A percentile compares a stretch with the other conserved stretches of the same genome.
These are phyloP conservation scores for Isurus oxyrinchus DNA, from an alignment of 2,113 vertebrate genomes.

Conservation along the genomic window DNA sequence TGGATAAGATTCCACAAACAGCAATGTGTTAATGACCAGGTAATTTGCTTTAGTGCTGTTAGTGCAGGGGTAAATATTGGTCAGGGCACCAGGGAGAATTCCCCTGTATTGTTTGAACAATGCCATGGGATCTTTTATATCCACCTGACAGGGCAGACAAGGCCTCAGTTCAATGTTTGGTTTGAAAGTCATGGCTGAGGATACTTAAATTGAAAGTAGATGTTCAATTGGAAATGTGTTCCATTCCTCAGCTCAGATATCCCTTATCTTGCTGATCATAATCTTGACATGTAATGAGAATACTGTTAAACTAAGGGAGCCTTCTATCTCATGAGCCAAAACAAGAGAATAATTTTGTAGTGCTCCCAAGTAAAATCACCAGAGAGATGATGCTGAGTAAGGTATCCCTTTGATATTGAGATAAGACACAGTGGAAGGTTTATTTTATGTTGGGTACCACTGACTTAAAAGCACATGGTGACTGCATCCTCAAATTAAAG, in stretches of 20 bases:
- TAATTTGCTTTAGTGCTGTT: background rate
- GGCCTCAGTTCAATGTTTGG: background rate
- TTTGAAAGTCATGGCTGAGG: no score
- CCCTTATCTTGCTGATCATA: background rate
- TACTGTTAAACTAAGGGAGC: background rate
- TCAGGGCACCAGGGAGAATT: background rate
- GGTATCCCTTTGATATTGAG: background rate
- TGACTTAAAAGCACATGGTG: background rate
- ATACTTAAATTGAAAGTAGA: background rate
- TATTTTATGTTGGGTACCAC: background rate
- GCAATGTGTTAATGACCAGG: background rate
- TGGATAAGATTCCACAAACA: background rate
- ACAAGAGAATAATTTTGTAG: background rate
- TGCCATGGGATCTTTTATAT: background rate
- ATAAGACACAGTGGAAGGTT: background rate
- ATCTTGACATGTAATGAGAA: background rate
- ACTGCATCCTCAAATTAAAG: background rate
- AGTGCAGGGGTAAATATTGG: background rate
- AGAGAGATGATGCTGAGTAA: background rate
- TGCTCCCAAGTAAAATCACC: background rate
- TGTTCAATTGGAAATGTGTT: background rate
- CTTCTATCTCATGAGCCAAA: background rate
- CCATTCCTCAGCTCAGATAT: background rate
- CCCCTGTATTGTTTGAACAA: background rate
- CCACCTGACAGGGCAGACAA: background rate